Conservation (phyloP, 2,888 invertebrate species). For the Apodemia mormo region DNA sequence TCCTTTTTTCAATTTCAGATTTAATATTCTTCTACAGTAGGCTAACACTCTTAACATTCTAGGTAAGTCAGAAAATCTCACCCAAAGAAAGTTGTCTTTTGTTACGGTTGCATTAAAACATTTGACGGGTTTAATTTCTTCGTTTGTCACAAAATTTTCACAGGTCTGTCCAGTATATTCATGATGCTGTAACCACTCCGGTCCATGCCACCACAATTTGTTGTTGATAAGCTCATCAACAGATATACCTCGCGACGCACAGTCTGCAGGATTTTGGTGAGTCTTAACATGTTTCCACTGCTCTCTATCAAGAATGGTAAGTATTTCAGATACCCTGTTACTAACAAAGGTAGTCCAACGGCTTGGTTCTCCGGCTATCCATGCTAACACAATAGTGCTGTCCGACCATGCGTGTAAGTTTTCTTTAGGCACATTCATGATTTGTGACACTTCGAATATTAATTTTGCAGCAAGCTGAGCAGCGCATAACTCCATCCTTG, state of each 20-base stretch:
- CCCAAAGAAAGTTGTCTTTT: no score
- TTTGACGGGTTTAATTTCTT: no score
- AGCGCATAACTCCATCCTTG: slow-evolving; percentile 22
- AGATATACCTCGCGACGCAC: background rate
- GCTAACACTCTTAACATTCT: background rate
- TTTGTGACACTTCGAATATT: slow-evolving; percentile 21
- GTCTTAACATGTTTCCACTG: slow-evolving; percentile 32
- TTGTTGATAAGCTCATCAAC: background rate
- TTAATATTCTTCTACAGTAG: background rate
- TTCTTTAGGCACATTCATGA: slow-evolving; percentile 18
- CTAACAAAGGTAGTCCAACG: slow-evolving; percentile 28
- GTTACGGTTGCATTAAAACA: background rate
- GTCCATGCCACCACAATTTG: slow-evolving; percentile 18
- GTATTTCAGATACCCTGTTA: slow-evolving; percentile 35
- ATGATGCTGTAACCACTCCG: slow-evolving; percentile 1
- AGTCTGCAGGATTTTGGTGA: slow-evolving; percentile 40
- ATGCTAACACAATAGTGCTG: slow-evolving; percentile 18
- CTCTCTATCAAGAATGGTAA: slow-evolving; percentile 25
- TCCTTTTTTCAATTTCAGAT: no score
- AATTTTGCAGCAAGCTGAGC: slow-evolving; percentile 3
- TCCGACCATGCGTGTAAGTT: slow-evolving; percentile 27
- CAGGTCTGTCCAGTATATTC: background rate
- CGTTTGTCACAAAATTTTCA: background rate
- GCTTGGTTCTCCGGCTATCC: slow-evolving; percentile 31
- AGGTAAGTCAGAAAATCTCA: no score